Conservation (phyloP, 1,140 invertebrate genomes). For the Psix sp. region DNA sequence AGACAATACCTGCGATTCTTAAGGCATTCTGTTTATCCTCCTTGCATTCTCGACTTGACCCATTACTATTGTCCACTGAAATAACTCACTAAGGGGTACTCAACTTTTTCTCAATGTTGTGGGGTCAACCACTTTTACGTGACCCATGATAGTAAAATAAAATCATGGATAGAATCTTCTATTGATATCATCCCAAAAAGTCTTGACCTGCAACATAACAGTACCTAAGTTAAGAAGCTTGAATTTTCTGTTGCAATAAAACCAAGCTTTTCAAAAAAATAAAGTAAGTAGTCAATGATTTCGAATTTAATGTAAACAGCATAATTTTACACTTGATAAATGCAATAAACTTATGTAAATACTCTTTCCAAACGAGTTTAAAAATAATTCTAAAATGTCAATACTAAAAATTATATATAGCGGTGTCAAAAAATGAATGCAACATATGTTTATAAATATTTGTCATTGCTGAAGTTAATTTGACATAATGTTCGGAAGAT, state of each 20-base stretch:
- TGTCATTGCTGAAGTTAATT: not conserved
- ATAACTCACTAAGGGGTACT: conserved; percentile 58
- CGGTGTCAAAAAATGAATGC: too few relatives aligned
- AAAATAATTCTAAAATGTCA: too few relatives aligned
- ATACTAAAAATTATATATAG: too few relatives aligned
- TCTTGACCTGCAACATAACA: conserved; percentile 46
- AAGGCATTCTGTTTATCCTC: conserved; percentile 36
- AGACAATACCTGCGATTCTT: conserved; percentile 68
- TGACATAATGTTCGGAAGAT: conserved; percentile 19
- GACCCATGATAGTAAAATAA: conserved; percentile 63
- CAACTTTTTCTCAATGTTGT: conserved; percentile 42
- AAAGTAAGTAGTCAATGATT: too few relatives aligned
- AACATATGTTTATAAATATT: not conserved
- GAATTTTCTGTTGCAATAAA: too few relatives aligned
- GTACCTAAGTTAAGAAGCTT: conserved; percentile 56
- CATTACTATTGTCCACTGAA: conserved; percentile 51
- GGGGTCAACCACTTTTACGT: conserved; percentile 56
- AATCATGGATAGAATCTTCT: too few relatives aligned
- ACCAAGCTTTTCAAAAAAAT: too few relatives aligned
- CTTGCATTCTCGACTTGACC: conserved; percentile 50
- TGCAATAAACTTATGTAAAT: too few relatives aligned
- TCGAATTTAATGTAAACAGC: too few relatives aligned
- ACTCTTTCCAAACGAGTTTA: too few relatives aligned
- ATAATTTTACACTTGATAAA: too few relatives aligned
- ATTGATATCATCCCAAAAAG: conserved; percentile 45